Evolutionary conservation across 2,113 vertebrate species (phyloP).

Genomic region (Coptodon rendalli): DNA sequence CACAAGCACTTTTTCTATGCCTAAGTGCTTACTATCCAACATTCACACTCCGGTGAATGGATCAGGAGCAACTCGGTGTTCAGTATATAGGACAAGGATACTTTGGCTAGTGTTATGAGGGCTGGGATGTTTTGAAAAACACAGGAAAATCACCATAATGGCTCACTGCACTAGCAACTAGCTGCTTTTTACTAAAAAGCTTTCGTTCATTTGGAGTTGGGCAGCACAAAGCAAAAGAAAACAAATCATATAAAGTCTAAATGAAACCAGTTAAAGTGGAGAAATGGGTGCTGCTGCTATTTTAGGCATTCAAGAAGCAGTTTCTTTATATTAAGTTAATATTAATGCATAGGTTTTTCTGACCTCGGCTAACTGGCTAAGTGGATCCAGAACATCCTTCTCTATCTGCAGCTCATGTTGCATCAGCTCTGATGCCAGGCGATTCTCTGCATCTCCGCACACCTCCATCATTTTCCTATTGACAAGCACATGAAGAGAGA

Average conservation of each 20-base stretch:
- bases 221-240: neutral
- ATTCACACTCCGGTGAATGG: neutral
- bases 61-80: neutral
- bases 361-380: slow-evolving; percentile 89
- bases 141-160: neutral
- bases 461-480: slow-evolving; percentile 93
- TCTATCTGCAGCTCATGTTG: slow-evolving; percentile 90
- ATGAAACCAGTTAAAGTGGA: neutral
- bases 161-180: neutral
- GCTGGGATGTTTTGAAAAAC: neutral
- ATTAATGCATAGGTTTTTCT: neutral
- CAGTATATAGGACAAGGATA: neutral
- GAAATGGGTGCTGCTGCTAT: neutral
- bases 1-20: neutral
- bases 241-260: neutral
- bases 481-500: neutral
- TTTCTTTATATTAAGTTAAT: neutral
- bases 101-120: neutral
- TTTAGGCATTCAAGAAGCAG: neutral
- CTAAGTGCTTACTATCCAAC: neutral
- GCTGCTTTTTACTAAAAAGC: neutral
- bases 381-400: slow-evolving; percentile 89
- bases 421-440: slow-evolving; percentile 88
- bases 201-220: neutral
- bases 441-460: slow-evolving; percentile 90